phyloP scores from a whole-genome alignment of 2,888 invertebrate genomes.

The Bhutanitis thaidina region DNA sequence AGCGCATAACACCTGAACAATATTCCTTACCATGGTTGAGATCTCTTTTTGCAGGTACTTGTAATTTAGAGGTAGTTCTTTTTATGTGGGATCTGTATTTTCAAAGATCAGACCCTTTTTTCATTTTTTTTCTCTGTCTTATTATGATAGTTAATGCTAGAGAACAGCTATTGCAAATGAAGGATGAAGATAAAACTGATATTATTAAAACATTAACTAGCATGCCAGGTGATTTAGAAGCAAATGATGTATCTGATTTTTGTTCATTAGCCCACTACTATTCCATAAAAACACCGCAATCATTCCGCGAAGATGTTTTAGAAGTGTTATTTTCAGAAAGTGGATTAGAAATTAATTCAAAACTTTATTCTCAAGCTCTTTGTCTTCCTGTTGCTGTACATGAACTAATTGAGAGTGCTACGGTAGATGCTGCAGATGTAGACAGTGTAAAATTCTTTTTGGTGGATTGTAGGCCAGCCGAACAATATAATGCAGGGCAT shows the following conservation, averaged over 20 bases:
- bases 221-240: constrained; percentile 93
- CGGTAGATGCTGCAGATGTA: constrained; percentile 80
- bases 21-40: constrained; percentile 95
- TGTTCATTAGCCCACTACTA: constrained; percentile 98
- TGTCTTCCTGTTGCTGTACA: constrained; percentile 97
- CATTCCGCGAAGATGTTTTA: constrained; percentile 91
- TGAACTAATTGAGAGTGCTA: constrained; percentile 92
- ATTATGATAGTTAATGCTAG: constrained; percentile 97
- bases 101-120: constrained; percentile 97
- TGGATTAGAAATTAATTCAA: constrained; percentile 80
- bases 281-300: constrained; percentile 93
- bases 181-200: constrained; percentile 83
- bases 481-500: constrained; percentile 98
- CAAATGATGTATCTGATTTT: constrained; percentile 97
- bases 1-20: constrained; percentile 93
- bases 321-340: constrained; percentile 82
- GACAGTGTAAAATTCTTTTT: constrained; percentile 93
- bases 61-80: constrained; percentile 91
- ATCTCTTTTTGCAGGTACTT: constrained; percentile 93
- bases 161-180: constrained; percentile 90
- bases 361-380: constrained; percentile 88
- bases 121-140: constrained; percentile 95
- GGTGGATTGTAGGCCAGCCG: constrained; percentile 97
- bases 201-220: constrained; percentile 84
- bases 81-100: constrained; percentile 99